Evolutionary conservation across 2,797 vertebrate species (phyloP).

Genomic region (Yasuhikotakia modesta): DNA sequence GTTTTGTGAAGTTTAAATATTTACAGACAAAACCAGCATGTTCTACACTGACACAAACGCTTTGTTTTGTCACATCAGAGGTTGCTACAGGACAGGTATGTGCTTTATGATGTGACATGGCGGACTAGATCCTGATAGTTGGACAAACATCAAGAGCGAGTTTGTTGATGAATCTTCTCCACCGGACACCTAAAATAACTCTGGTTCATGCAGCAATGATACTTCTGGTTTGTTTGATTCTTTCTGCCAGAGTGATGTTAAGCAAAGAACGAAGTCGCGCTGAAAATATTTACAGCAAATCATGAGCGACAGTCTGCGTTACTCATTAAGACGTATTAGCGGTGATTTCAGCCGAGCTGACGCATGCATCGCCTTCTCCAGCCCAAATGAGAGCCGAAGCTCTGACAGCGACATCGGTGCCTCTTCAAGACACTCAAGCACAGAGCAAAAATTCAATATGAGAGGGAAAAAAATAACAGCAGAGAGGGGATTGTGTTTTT

Average conservation of each 20-base stretch:
- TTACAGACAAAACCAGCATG: constrained; percentile 34
- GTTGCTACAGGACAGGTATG: constrained; percentile 32
- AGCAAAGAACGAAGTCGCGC: constrained; percentile 46
- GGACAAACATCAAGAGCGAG: constrained; percentile 41
- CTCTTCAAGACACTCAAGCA: constrained; percentile 60
- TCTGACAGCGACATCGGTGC: constrained; percentile 65
- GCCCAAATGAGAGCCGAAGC: constrained; percentile 67
- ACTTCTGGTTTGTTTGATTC: constrained; percentile 56
- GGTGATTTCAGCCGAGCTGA: constrained; percentile 73
- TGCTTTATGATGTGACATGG: constrained; percentile 21
- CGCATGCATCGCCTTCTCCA: constrained; percentile 67
- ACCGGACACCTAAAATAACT: constrained; percentile 52
- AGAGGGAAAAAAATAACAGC: constrained; percentile 61
- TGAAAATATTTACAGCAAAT: constrained; percentile 65
- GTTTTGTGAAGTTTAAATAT: constrained; percentile 41
- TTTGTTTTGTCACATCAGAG: constrained; percentile 45
- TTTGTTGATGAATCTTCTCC: constrained; percentile 42
- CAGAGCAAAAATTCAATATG: constrained; percentile 64
- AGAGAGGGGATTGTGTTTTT: constrained; percentile 62
- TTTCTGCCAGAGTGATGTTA: constrained; percentile 51
- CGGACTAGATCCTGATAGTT: constrained; percentile 40
- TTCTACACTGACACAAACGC: constrained; percentile 5
- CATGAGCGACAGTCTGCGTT: constrained; percentile 66
- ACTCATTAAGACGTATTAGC: constrained; percentile 79
- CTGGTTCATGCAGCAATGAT: constrained; percentile 43